Evolutionary conservation across 2,797 vertebrate species (phyloP).

Genomic region (Selene dorsalis): DNA sequence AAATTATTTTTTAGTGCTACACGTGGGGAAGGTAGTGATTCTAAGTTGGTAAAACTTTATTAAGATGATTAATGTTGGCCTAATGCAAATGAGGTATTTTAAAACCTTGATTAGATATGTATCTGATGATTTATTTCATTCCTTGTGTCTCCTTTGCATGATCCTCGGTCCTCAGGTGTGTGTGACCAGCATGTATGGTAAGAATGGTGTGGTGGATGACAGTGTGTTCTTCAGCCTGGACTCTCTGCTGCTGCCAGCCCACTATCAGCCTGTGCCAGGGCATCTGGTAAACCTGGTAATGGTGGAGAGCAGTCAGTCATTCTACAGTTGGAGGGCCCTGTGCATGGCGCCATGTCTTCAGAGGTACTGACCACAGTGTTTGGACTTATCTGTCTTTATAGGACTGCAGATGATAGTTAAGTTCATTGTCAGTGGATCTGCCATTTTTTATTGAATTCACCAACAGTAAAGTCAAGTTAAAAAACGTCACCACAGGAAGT

Average conservation of each 20-base stretch:
- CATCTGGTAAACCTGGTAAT: slow-evolving; percentile 90
- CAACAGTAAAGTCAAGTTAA: too few relatives aligned
- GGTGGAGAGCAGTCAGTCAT: slow-evolving; percentile 93
- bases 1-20: not conserved
- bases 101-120: not conserved
- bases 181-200: slow-evolving; percentile 87
- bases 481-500: too few relatives aligned
- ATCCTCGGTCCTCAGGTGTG: slow-evolving; percentile 80
- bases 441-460: too few relatives aligned
- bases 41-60: not conserved
- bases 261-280: slow-evolving; percentile 84
- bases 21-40: not conserved
- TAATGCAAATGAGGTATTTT: not conserved
- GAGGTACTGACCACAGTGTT: slow-evolving; percentile 74
- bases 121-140: not conserved
- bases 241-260: slow-evolving; percentile 86
- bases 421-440: not conserved
- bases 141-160: not conserved
- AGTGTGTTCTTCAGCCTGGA: slow-evolving; percentile 92
- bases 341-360: slow-evolving; percentile 87
- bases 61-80: not conserved
- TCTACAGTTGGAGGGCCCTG: slow-evolving; percentile 93
- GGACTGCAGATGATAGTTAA: not conserved
- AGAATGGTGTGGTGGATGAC: slow-evolving; percentile 88
- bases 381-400: not conserved